These are phyloP conservation scores for Ctenoplectra terminalis DNA, from an alignment of 1,140 invertebrate species.

Conservation along the genomic window DNA sequence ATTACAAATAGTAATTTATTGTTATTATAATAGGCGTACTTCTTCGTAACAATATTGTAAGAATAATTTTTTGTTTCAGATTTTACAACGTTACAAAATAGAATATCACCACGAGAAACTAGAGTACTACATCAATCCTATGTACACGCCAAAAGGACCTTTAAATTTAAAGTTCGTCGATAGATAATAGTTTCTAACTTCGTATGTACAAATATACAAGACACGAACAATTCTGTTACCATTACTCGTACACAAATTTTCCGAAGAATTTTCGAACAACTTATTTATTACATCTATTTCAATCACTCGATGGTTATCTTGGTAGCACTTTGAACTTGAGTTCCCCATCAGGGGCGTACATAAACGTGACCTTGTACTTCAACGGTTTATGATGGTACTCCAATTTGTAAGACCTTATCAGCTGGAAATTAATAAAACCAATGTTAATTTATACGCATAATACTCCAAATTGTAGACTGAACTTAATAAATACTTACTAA, in stretches of 20 bases:
- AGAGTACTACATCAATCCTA: slow-evolving; percentile 88
- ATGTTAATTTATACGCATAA: background rate
- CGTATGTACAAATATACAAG: background rate
- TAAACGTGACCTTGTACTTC: slow-evolving; percentile 92
- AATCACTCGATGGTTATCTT: slow-evolving; percentile 68
- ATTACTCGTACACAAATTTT: too few species aligned
- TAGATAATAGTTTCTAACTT: slow-evolving; percentile 61
- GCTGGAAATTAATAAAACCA: slow-evolving; percentile 79
- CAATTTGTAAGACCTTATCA: slow-evolving; percentile 88
- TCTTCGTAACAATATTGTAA: background rate
- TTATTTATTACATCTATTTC: background rate
- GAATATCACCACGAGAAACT: slow-evolving; percentile 86
- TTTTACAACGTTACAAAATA: slow-evolving; percentile 86
- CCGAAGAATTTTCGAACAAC: too few species aligned
- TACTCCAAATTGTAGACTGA: background rate
- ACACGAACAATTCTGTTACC: background rate
- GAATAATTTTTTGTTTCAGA: slow-evolving; percentile 83
- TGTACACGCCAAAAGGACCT: slow-evolving; percentile 90
- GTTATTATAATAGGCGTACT: background rate
- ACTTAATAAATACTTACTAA: background rate
- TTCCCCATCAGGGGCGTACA: slow-evolving; percentile 93
- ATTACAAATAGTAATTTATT: background rate
- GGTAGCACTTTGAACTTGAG: slow-evolving; percentile 89
- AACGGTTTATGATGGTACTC: slow-evolving; percentile 90
- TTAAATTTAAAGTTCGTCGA: slow-evolving; percentile 84